These are phyloP conservation scores for Mesorhabditis sp. DNA, from an alignment of 2,888 invertebrate species.

Conservation along the genomic window DNA sequence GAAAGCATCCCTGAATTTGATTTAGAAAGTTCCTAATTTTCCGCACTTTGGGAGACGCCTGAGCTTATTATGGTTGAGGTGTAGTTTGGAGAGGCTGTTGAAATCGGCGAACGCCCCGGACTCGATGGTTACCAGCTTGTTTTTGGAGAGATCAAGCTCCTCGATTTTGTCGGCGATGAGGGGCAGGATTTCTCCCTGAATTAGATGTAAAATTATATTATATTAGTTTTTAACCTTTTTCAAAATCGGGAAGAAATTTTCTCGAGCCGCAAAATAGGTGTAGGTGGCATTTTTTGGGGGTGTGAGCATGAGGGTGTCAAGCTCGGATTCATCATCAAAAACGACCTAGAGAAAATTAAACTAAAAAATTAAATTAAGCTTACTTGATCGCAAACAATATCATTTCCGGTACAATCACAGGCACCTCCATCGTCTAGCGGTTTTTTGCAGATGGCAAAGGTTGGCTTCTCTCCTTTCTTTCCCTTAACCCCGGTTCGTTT, in stretches of 20 bases:
- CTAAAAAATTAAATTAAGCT: neutral
- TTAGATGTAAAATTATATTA: slow-evolving; percentile 5
- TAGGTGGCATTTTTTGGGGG: neutral
- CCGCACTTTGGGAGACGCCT: slow-evolving; percentile 10
- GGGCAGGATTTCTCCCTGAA: slow-evolving; percentile 26
- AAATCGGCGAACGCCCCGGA: slow-evolving; percentile 21
- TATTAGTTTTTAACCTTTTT: neutral
- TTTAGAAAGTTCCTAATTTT: neutral
- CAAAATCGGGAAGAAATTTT: neutral
- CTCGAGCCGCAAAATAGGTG: neutral
- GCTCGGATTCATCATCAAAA: neutral
- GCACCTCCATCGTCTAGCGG: slow-evolving; percentile 1
- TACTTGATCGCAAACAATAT: neutral
- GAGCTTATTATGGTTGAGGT: slow-evolving; percentile 25
- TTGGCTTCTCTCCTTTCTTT: neutral
- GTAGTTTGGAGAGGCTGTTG: slow-evolving; percentile 24
- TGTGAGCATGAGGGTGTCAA: neutral
- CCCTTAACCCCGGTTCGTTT: neutral
- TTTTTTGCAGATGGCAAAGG: neutral
- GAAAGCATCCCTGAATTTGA: slow-evolving; percentile 16
- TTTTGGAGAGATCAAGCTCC: slow-evolving; percentile 19
- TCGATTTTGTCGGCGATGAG: slow-evolving; percentile 20
- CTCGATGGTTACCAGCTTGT: slow-evolving; percentile 24
- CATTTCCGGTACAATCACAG: neutral
- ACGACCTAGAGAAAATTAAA: neutral